These are phyloP conservation scores for Leguminivora glycinivorella DNA, from an alignment of 1,140 invertebrate species.

Conservation along the genomic window DNA sequence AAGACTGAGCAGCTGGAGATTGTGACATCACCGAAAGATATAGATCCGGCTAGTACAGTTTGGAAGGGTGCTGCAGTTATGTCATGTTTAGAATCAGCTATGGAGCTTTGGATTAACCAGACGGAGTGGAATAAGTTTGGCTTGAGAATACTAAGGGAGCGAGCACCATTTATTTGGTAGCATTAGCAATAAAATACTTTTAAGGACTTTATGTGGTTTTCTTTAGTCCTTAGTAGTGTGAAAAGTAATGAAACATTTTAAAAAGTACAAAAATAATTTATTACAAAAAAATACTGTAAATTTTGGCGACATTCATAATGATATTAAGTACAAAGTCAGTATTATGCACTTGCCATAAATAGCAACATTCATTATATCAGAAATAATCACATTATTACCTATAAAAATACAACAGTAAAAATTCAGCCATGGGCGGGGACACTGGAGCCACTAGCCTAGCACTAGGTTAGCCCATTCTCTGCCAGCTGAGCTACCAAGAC, in stretches of 20 bases:
- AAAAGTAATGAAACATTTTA: not conserved
- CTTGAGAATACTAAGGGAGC: conserved; percentile 92
- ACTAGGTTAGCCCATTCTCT: no score
- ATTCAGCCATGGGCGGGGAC: no score
- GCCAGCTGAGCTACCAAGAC: no score
- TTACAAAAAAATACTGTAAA: not conserved
- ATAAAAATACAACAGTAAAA: no score
- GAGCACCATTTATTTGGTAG: conserved; percentile 90
- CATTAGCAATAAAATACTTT: conserved; percentile 34
- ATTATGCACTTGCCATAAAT: not conserved
- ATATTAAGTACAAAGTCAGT: not conserved
- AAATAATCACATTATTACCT: no score
- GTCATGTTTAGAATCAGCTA: conserved; percentile 94
- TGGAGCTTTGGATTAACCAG: conserved; percentile 94
- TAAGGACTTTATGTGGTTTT: not conserved
- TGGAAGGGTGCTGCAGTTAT: conserved; percentile 98
- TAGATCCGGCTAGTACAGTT: conserved; percentile 91
- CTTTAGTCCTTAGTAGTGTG: not conserved
- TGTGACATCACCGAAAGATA: conserved; percentile 91
- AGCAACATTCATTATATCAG: not conserved
- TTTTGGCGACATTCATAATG: not conserved
- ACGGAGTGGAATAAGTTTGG: conserved; percentile 93
- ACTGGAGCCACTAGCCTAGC: no score
- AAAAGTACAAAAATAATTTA: conserved; percentile 11
- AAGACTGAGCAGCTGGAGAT: conserved; percentile 90